A percentile compares a stretch with the other conserved stretches of the same genome.
phyloP scores from a whole-genome alignment of 2,797 vertebrate species.

The Lycodopsis pacificus region DNA sequence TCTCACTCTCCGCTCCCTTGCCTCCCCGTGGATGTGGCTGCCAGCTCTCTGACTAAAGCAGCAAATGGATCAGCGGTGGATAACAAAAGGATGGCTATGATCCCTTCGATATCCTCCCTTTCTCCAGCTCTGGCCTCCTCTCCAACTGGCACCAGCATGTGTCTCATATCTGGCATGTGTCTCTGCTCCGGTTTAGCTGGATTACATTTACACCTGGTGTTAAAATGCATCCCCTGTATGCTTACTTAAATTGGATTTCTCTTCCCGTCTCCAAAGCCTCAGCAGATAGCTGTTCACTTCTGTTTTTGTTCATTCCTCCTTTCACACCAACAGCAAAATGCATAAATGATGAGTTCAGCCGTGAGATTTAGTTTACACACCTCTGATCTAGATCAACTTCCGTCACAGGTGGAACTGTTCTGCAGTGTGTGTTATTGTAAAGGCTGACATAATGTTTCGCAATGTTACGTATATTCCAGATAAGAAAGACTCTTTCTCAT shows the following conservation, averaged over 20 bases:
- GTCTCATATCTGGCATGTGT: slow-evolving; percentile 55
- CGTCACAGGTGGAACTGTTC: slow-evolving; percentile 29
- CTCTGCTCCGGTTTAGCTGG: slow-evolving; percentile 51
- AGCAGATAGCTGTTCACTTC: slow-evolving; percentile 63
- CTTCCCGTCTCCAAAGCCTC: slow-evolving; percentile 32
- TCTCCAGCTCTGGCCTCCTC: slow-evolving; percentile 43
- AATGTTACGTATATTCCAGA: slow-evolving; percentile 1
- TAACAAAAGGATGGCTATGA: slow-evolving; percentile 71
- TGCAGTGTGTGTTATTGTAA: slow-evolving; percentile 4
- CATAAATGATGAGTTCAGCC: slow-evolving; percentile 42
- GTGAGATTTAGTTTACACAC: slow-evolving; percentile 18
- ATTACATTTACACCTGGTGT: slow-evolving; percentile 73
- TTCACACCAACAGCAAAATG: slow-evolving; percentile 13
- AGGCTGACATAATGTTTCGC: slow-evolving; percentile 11
- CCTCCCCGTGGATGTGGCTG: slow-evolving; percentile 37
- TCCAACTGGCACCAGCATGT: slow-evolving; percentile 66
- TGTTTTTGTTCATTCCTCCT: slow-evolving; percentile 50
- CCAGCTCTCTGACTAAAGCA: slow-evolving; percentile 62
- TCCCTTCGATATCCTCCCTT: slow-evolving; percentile 59
- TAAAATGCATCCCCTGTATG: slow-evolving; percentile 56
- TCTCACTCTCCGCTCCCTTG: not conserved
- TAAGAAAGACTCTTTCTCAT: not conserved
- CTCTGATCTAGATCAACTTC: slow-evolving; percentile 29
- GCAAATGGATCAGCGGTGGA: slow-evolving; percentile 61
- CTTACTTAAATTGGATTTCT: slow-evolving; percentile 59